phyloP scores from a whole-genome alignment of 2,113 vertebrate species.

The Columba janthina region DNA sequence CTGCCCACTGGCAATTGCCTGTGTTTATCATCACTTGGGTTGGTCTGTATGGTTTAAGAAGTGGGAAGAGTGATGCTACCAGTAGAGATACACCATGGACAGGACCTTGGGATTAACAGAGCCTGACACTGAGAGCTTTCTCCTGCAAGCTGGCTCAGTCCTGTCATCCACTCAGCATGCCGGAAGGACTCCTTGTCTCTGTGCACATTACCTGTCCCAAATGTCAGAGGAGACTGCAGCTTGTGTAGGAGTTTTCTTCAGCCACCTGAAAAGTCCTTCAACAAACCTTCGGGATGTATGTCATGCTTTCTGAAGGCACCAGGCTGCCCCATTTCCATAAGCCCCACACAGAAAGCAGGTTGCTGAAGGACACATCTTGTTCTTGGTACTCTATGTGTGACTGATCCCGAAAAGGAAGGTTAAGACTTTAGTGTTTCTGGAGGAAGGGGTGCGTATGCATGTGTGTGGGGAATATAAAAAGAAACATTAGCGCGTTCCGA shows the following conservation, averaged over 20 bases:
- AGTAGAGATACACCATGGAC: not conserved
- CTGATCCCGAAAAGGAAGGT: conserved; percentile 4
- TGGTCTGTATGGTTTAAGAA: not conserved
- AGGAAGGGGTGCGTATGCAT: not conserved
- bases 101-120: not conserved
- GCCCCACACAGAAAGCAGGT: not conserved
- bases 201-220: not conserved
- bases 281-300: not conserved
- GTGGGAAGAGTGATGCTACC: not conserved
- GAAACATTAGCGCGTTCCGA: not conserved
- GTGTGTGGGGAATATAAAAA: conserved; percentile 7
- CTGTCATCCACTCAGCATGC: fast-evolving
- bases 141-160: not conserved
- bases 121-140: not conserved
- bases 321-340: not conserved
- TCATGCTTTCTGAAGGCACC: not conserved
- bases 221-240: not conserved
- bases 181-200: not conserved
- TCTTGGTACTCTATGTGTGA: fast-evolving
- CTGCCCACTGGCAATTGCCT: fast-evolving
- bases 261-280: not conserved
- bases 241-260: not conserved
- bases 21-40: too few species aligned
- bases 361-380: not conserved
- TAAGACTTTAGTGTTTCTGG: not conserved